phyloP scores from a whole-genome alignment of 1,140 invertebrate species.

The Cherax quadricarinatus region DNA sequence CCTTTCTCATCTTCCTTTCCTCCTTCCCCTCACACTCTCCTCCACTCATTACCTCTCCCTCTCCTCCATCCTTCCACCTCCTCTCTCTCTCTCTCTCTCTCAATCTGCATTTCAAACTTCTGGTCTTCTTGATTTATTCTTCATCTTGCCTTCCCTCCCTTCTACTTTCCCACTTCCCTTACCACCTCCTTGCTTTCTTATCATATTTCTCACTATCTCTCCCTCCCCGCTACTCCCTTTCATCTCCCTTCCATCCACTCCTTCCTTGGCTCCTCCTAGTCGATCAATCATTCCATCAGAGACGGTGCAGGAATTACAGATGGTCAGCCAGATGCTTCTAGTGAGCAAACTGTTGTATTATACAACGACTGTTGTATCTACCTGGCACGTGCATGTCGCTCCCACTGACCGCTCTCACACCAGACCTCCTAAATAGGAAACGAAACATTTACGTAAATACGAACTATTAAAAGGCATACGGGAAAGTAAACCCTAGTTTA shows the following conservation, averaged over 20 bases:
- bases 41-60: background rate
- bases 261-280: background rate
- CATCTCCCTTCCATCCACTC: slow-evolving; percentile 20
- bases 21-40: no score
- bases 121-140: background rate
- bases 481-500: no score
- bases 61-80: background rate
- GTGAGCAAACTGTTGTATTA: slow-evolving; percentile 49
- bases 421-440: no score
- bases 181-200: background rate
- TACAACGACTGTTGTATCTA: slow-evolving; percentile 5
- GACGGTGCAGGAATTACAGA: slow-evolving; percentile 43
- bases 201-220: background rate
- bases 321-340: slow-evolving; percentile 26
- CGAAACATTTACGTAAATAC: no score
- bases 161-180: background rate
- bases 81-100: background rate
- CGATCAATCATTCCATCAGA: slow-evolving; percentile 37
- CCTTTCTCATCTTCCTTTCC: no score
- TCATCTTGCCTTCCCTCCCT: background rate
- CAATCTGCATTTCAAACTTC: background rate
- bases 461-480: no score
- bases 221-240: slow-evolving; percentile 2
- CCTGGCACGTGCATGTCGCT: no score
- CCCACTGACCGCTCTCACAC: no score